Evolutionary conservation across 2,113 vertebrate species (phyloP).

Genomic region (Herpetotheres cachinnans): DNA sequence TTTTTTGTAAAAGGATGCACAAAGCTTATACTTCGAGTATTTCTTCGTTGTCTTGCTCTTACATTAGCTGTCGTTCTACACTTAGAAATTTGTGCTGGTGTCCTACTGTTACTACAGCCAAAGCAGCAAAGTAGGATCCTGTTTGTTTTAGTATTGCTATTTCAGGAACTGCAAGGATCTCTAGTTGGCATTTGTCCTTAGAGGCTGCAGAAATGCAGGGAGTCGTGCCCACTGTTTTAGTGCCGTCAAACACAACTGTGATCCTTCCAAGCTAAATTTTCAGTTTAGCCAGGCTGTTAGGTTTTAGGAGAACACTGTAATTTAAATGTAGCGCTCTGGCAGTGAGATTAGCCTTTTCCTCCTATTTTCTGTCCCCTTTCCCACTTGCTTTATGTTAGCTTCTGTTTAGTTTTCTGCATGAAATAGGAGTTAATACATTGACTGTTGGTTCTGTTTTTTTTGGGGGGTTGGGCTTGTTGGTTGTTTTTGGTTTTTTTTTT

Average conservation of each 20-base stretch:
- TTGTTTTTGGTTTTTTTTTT: too few relatives aligned
- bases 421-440: not conserved
- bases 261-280: not conserved
- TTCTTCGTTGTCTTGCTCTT: not conserved
- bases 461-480: not conserved
- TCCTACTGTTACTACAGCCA: not conserved
- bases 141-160: not conserved
- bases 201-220: not conserved
- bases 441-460: not conserved
- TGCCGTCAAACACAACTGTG: accelerated
- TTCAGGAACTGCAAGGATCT: not conserved
- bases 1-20: not conserved
- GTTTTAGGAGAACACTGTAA: not conserved
- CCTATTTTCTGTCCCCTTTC: not conserved
- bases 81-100: not conserved
- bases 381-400: not conserved
- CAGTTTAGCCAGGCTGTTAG: accelerated
- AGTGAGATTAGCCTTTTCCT: not conserved
- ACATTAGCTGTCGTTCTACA: not conserved
- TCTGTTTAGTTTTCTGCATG: not conserved
- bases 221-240: accelerated
- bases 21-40: not conserved
- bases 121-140: not conserved
- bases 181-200: not conserved
- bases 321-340: not conserved